Conservation (phyloP, 2,113 vertebrate genomes). For the Platycercus adscitus region DNA sequence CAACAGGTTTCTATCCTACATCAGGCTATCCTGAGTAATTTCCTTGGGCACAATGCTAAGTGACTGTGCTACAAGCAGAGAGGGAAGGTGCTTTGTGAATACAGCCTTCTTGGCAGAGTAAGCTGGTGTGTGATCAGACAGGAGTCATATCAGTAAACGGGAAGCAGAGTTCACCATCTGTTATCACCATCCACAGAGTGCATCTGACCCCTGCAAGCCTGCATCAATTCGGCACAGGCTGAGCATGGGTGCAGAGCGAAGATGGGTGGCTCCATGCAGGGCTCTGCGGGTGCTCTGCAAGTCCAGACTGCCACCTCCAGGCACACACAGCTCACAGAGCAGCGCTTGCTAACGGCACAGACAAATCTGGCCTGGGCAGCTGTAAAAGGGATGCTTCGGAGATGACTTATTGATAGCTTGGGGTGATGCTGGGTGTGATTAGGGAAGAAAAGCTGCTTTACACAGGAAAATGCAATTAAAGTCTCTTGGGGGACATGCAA, state of each 20-base stretch:
- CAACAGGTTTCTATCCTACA: neutral
- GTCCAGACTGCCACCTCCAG: constrained; percentile 44
- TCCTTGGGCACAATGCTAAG: neutral
- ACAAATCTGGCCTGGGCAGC: neutral
- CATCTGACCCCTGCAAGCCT: neutral
- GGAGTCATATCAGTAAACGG: neutral
- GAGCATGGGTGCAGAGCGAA: fast-evolving
- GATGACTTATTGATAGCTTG: neutral
- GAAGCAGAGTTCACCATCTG: neutral
- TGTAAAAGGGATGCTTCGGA: neutral
- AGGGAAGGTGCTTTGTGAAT: neutral
- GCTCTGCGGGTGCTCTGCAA: neutral
- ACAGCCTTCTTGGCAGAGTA: constrained; percentile 12
- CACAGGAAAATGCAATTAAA: neutral
- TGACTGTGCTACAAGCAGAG: neutral
- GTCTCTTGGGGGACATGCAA: neutral
- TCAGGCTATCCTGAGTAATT: neutral
- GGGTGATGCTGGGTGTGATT: neutral
- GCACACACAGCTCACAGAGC: neutral
- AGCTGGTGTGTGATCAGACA: constrained; percentile 1
- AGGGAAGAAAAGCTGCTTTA: neutral
- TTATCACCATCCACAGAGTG: neutral
- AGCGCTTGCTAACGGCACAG: fast-evolving
- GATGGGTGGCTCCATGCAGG: neutral
- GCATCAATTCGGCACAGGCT: neutral